phyloP scores from a whole-genome alignment of 2,888 invertebrate species.

The Andrena dorsata region DNA sequence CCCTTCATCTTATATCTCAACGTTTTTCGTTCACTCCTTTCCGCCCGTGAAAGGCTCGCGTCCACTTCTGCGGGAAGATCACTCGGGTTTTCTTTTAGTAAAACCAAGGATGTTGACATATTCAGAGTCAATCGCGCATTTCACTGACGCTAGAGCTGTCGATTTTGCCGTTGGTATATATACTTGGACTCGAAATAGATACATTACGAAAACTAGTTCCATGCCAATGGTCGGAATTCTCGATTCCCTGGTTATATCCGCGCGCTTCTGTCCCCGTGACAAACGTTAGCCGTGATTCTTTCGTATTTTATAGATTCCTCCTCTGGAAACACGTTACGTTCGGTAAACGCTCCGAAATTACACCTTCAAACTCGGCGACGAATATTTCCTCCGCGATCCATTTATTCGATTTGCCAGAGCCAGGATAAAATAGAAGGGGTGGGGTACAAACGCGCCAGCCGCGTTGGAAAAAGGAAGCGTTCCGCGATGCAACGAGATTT shows the following conservation, averaged over 20 bases:
- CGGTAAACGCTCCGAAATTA: not conserved
- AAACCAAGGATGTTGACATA: not conserved
- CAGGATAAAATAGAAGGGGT: not conserved
- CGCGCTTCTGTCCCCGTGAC: not conserved
- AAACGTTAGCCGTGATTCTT: constrained; percentile 9
- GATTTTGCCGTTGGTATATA: too few species aligned
- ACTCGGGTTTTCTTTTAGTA: not conserved
- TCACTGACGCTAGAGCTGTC: too few species aligned
- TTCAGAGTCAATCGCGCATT: too few species aligned
- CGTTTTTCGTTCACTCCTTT: not conserved
- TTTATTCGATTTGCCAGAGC: not conserved
- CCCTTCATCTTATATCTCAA: constrained; percentile 20
- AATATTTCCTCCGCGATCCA: constrained; percentile 19
- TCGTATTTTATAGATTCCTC: not conserved
- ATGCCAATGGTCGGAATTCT: not conserved
- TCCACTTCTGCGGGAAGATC: not conserved
- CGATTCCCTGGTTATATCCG: not conserved
- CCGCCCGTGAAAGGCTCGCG: not conserved
- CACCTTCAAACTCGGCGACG: constrained; percentile 9
- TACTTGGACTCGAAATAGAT: too few species aligned
- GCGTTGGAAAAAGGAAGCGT: constrained; percentile 41
- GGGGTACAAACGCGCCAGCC: not conserved
- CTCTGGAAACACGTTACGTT: not conserved
- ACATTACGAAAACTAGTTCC: too few species aligned
- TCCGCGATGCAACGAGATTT: constrained; percentile 57